Percentiles rank a stretch among this genome's conserved stretches.
Evolutionary conservation across 2,888 invertebrate genomes (phyloP).

Genomic region (Nephrocerus scutellatus): DNA sequence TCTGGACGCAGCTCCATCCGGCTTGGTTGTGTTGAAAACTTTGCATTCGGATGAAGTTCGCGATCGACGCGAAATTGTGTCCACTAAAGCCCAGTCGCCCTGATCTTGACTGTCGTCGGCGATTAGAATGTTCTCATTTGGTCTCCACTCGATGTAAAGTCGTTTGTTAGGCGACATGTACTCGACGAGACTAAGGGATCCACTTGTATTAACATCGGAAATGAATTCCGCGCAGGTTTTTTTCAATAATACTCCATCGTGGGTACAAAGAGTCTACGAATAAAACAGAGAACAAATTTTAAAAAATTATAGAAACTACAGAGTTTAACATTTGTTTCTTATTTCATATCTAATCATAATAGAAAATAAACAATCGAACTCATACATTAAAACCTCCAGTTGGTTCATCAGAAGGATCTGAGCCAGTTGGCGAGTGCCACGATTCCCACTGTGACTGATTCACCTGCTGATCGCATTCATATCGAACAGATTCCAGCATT

Average conservation of each 20-base stretch:
- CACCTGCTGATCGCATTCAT: constrained; percentile 15
- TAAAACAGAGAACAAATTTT: constrained; percentile 8
- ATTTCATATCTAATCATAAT: too few species aligned
- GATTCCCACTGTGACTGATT: neutral
- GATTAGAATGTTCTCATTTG: constrained; percentile 63
- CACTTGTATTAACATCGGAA: constrained; percentile 56
- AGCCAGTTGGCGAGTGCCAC: too few species aligned
- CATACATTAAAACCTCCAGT: constrained; percentile 17
- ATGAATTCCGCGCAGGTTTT: constrained; percentile 57
- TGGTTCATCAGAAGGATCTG: constrained; percentile 19
- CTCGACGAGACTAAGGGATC: constrained; percentile 40
- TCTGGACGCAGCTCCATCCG: constrained; percentile 33
- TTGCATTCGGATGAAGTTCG: constrained; percentile 44
- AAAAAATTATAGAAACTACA: neutral
- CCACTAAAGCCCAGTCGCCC: constrained; percentile 75
- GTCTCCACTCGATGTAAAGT: constrained; percentile 77
- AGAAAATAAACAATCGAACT: too few species aligned
- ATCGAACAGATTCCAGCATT: constrained; percentile 19
- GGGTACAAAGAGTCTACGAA: constrained; percentile 64
- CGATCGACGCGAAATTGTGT: constrained; percentile 52
- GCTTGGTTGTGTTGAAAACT: constrained; percentile 44
- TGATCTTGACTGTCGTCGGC: constrained; percentile 71
- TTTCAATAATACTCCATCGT: constrained; percentile 69
- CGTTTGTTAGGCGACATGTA: constrained; percentile 47
- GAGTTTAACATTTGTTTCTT: too few species aligned